Evolutionary conservation across 2,797 vertebrate species (phyloP), one percentile per base, ranked within the genome.

Genomic region (Clarias fuscus): DNA sequence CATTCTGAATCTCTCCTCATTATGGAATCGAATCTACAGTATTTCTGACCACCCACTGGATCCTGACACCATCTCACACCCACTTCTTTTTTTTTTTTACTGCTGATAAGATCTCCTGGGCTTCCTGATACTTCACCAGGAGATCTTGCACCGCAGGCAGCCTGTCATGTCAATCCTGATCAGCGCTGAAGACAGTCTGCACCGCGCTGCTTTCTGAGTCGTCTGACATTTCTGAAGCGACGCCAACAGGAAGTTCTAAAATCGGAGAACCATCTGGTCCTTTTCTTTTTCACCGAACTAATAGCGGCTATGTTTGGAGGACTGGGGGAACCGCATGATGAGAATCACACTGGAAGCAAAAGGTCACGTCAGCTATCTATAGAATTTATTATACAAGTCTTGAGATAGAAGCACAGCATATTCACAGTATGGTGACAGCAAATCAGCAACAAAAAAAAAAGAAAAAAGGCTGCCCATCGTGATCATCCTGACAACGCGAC

Each of bases 201-300:
- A 15, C 5, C 1, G 40, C 1, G 40, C 80, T 30, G 80, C n/a
- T 68, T 68, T 68, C 64, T 82, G n/a, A 71, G 64, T 64, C 64
- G 59, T 84, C 65, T 84, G 75, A 83, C 86, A 71, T 87, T 87
- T 87, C 86, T 84, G 68, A 84, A 73, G 67, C 5, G 65, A 64
- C 48, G 68, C 76, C 86, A 80, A 80, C 64, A 80, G 82, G 82
- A 70, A 84, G 43, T 80, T 73, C 67, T 24, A 83, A 85, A 90
- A 91, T 81, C 84, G 86, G 90, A 86, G 67, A 61, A 67, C 40
- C 76, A 77, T 73, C 67, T 80, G 86, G 65, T 78, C 62, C 17
- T 43, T 71, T 17, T 30, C 30, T 59, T 68, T 59, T 68, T 78
- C n/a, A 17, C 86, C 73, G 82, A 33, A 65, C 24, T 87, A 87